phyloP scores from a whole-genome alignment of 2,888 invertebrate genomes.

The Lithophane semibrunnea region DNA sequence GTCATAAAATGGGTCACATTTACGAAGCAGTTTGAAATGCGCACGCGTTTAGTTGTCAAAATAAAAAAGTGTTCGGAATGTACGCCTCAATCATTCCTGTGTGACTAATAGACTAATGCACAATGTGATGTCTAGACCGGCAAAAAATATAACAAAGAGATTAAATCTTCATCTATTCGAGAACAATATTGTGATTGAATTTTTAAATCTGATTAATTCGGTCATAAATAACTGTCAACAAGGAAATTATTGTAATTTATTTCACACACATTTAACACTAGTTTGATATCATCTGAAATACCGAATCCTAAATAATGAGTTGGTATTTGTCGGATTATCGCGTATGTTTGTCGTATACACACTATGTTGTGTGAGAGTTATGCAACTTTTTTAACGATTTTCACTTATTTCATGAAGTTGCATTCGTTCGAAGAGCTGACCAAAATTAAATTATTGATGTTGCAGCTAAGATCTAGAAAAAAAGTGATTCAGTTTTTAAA shows the following conservation, averaged over 20 bases:
- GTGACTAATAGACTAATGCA: conserved; percentile 51
- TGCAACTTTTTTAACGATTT: neutral
- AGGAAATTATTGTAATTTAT: conserved; percentile 39
- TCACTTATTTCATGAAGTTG: neutral
- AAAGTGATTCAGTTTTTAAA: neutral
- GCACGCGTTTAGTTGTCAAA: conserved; percentile 32
- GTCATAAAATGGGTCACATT: conserved; percentile 43
- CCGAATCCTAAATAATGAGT: neutral
- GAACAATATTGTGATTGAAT: conserved; percentile 35
- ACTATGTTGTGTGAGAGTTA: neutral
- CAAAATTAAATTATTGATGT: neutral
- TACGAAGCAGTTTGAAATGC: conserved; percentile 39
- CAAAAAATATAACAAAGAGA: conserved; percentile 56
- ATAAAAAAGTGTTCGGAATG: conserved; percentile 51
- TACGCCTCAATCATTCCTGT: conserved; percentile 37
- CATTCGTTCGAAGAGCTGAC: neutral
- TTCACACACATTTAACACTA: conserved; percentile 6
- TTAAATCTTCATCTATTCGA: conserved; percentile 42
- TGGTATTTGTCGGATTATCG: neutral
- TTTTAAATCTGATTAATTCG: conserved; percentile 29
- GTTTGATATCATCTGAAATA: conserved; percentile 1
- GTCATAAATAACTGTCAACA: conserved; percentile 36
- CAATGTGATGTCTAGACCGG: conserved; percentile 57
- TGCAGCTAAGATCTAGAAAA: neutral
- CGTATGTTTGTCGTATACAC: neutral